Base-by-base conservation (phyloP, 2,797 vertebrate species). In the Bryconaethiops microstoma region DNA sequence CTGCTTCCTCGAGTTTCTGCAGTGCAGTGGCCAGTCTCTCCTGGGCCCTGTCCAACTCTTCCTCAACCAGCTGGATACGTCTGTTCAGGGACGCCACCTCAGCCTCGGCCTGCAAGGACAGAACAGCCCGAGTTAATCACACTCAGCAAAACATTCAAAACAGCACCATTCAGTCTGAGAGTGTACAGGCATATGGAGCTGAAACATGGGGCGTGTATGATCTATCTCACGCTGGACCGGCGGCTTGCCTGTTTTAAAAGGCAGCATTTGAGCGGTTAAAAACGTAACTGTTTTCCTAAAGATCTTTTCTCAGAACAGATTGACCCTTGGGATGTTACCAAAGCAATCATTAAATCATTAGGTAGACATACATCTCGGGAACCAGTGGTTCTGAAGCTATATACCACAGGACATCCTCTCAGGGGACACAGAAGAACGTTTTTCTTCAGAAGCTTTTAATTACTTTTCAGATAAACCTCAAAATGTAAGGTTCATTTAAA, bases 31-130 rank as follows among this genome's bases (percentile, higher is more conserved):
- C 97, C 86, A 99, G 92, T 77, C 97, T 96, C 92, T 99, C 97
- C 92, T 98, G 97, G 7, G 97, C 97, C 25, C 97, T 89, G 89
- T 98, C 97, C 94, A 99, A 80, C 94, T 98, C 97, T 79, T 99
- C 97, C 87, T 99, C 97, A 48, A 98, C 97, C 89, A 99, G 95
- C 93, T 98, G 97, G 91, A 98, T 99, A 69, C 97, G 96, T 74
- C 97, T 95, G 92, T 97, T 98, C 82, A 98, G 94, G 83, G 96
- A 99, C 2, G 97, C 97, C 88, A 99, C 97, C 86, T 99, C 97
- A 16, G 97, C 96, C 90, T 99, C 97, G 0, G 97, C 97, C 97
- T 98, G 81, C 0, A 45, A 57, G 35, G 12, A 86, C 9, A 73
- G 50, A 40, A 57, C 1, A 68, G n/a, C 1, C 42, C 64, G 12